Conservation (phyloP, 2,797 vertebrate species). For the Pseudochromis fuscus region DNA sequence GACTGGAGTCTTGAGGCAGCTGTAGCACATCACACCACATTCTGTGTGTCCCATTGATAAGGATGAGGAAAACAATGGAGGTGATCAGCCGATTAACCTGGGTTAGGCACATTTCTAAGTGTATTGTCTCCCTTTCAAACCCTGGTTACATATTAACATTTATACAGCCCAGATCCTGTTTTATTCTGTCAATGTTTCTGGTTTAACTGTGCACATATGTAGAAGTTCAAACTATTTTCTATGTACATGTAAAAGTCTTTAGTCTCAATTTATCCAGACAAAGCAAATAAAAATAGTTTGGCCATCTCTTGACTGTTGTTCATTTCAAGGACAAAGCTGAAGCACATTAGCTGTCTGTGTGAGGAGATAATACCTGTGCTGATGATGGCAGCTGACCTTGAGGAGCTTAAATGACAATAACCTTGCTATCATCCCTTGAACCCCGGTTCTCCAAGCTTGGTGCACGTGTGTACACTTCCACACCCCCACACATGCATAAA, state of each 20-base stretch:
- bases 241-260: conserved; percentile 41
- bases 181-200: neutral
- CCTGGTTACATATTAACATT: conserved; percentile 28
- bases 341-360: conserved; percentile 64
- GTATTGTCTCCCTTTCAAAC: conserved; percentile 8
- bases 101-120: conserved; percentile 27
- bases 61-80: conserved; percentile 47
- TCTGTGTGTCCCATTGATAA: conserved; percentile 50
- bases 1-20: conserved; percentile 22
- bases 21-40: conserved; percentile 14
- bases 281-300: conserved; percentile 39
- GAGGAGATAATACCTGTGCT: conserved; percentile 74
- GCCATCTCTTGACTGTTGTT: conserved; percentile 50
- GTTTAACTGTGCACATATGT: neutral
- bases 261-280: conserved; percentile 14
- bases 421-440: conserved; percentile 71
- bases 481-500: conserved; percentile 8
- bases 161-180: neutral
- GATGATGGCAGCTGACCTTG: conserved; percentile 77
- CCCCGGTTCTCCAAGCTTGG: conserved; percentile 40
- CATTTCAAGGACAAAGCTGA: conserved; percentile 69
- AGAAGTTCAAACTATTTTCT: neutral
- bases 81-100: conserved; percentile 38
- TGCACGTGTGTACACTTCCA: conserved; percentile 8
- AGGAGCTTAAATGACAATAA: conserved; percentile 70